phyloP scores from a whole-genome alignment of 2,113 vertebrate genomes.

The Arizona elegans region DNA sequence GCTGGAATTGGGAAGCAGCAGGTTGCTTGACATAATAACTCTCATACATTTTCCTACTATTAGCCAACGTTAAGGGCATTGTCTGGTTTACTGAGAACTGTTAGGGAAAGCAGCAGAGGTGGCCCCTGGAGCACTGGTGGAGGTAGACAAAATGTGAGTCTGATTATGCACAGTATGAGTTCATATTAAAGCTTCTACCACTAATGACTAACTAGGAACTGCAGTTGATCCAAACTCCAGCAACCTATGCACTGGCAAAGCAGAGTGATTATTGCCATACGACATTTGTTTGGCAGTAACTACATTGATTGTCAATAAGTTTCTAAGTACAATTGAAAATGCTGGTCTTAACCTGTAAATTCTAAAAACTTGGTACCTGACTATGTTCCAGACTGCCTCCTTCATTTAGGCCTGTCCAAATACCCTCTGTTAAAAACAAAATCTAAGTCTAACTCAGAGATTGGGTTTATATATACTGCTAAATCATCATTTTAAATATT shows the following conservation, averaged over 20 bases:
- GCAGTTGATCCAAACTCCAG: neutral
- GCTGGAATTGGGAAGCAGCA: neutral
- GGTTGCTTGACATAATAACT: neutral
- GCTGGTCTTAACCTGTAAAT: neutral
- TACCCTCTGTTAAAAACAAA: neutral
- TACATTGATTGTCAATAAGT: neutral
- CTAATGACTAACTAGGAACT: neutral
- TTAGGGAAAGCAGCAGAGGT: neutral
- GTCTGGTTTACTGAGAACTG: neutral
- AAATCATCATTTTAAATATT: neutral
- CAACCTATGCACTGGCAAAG: neutral
- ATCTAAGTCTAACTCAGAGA: neutral
- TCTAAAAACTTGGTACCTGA: neutral
- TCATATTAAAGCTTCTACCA: neutral
- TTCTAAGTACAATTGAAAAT: neutral
- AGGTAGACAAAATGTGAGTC: neutral
- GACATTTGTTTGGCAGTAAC: neutral
- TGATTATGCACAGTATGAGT: neutral
- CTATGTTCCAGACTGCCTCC: neutral
- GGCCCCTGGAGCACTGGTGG: neutral
- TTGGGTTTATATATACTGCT: neutral
- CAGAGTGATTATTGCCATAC: neutral
- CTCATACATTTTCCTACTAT: neutral
- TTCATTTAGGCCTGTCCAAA: neutral
- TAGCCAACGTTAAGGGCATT: neutral